Base-by-base conservation (phyloP, 35 echinoderm and acorn worm species). In the Hemicentrotus pulcherrimus region DNA sequence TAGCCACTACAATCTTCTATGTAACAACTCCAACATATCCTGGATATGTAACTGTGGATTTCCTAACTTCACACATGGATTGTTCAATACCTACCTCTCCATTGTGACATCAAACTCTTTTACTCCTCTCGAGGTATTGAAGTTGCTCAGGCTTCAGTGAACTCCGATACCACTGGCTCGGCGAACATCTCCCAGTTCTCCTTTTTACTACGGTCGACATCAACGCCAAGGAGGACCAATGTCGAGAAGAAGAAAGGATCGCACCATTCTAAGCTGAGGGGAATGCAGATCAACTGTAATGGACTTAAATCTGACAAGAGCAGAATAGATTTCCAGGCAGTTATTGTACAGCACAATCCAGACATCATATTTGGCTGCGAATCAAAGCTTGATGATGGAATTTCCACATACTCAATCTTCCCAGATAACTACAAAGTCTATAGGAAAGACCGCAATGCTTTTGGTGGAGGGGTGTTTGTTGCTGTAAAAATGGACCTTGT, bases 351-450 rank as follows among this genome's bases (percentile, higher is more conserved):
- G 9, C 88, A 95, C 5, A 31, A 88, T 19, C 95, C 86, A 50
- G 95, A 95, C 85, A 88, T 95, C 6, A 88, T 95, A 35, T 88
- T 95, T 95, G 94, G 94, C 5, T 95, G 94, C 71, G 94, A 90
- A 91, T 95, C 95, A 46, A 95, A 95, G 47, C 65, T 95, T 13
- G 31, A 58, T 46, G 31, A 4, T 30, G 22, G 5, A 6, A 47
- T 48, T 6, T 18, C 95, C 24, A 95, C 95, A 14, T 95, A 95
- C 46, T 95, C 95, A 14, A 90, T 95, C 16, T 95, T 95, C 32
- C 33, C 95, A 88, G 95, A 95, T 9, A 31, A 88, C 30, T 95
- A 58, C 31, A 28, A 88, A 31, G 85, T 95, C 5, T 50, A 28
- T 32, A 88, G 95, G 32, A 95, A 95, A 32, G 86, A 95, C 32